Conservation (phyloP, 2,888 invertebrate genomes). For the Stenodera caucasica region DNA sequence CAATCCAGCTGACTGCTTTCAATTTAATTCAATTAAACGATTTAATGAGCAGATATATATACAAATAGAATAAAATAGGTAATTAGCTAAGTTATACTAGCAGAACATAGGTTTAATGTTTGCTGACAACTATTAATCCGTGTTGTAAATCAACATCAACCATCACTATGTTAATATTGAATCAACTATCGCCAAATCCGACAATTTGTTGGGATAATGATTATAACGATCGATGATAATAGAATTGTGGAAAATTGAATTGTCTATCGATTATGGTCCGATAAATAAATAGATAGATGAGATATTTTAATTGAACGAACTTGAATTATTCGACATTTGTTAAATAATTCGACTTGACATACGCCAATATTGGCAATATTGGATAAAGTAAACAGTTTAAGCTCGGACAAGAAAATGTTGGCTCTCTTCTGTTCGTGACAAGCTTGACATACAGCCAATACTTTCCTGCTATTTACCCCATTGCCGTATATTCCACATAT, state of each 20-base stretch:
- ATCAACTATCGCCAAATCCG: background rate
- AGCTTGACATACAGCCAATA: conserved; percentile 32
- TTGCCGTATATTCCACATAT: background rate
- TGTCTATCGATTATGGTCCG: no score
- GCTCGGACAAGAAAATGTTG: conserved; percentile 25
- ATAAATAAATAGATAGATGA: background rate
- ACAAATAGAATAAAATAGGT: background rate
- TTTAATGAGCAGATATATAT: background rate
- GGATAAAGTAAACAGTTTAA: conserved; percentile 23
- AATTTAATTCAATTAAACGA: background rate
- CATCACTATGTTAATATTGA: conserved; percentile 17
- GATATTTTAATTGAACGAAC: background rate
- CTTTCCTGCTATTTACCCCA: conserved; percentile 16
- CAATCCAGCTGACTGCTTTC: background rate
- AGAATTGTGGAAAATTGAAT: background rate
- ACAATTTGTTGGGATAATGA: background rate
- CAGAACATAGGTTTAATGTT: conserved; percentile 1
- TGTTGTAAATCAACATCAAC: conserved; percentile 16
- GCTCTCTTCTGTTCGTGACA: conserved; percentile 28
- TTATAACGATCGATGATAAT: background rate
- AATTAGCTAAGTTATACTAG: conserved; percentile 1
- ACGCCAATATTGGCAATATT: conserved; percentile 26
- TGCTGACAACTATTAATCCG: conserved; percentile 10
- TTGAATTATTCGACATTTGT: conserved; percentile 5
- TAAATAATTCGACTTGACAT: conserved; percentile 26